phyloP scores from a whole-genome alignment of 1,140 invertebrate species.

The Pissodes strobi region DNA sequence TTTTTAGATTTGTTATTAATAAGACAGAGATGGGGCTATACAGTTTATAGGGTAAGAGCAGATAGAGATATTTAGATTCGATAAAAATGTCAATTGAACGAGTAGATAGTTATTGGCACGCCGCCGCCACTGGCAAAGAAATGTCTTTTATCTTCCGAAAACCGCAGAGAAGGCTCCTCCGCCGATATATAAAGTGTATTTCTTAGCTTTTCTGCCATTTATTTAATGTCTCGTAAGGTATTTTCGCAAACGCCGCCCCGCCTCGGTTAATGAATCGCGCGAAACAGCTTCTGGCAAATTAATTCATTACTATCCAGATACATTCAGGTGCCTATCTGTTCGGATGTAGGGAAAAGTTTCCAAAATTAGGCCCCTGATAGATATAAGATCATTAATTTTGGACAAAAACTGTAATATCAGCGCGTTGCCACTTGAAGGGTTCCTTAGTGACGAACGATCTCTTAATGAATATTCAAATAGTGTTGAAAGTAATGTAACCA shows the following conservation, averaged over 20 bases:
- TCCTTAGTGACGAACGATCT: too few relatives aligned
- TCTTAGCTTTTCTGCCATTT: constrained; percentile 35
- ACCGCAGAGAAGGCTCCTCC: constrained; percentile 24
- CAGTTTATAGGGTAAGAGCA: too few relatives aligned
- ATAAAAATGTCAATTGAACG: too few relatives aligned
- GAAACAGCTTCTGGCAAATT: constrained; percentile 26
- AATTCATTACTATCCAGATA: constrained; percentile 35
- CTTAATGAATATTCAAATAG: too few relatives aligned
- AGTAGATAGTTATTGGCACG: neutral
- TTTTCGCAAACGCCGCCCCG: constrained; percentile 26
- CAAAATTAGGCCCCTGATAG: constrained; percentile 19
- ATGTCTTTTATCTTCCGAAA: constrained; percentile 31
- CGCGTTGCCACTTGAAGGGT: too few relatives aligned
- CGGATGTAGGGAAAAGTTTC: constrained; percentile 6
- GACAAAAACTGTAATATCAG: constrained; percentile 23
- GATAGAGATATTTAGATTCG: too few relatives aligned
- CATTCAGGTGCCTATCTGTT: constrained; percentile 24
- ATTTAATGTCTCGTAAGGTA: constrained; percentile 36
- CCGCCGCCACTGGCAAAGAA: constrained; percentile 24
- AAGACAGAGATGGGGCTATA: too few relatives aligned
- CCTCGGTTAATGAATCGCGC: constrained; percentile 28
- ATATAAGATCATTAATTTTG: constrained; percentile 25
- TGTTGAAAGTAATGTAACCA: too few relatives aligned
- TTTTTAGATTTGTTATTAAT: too few relatives aligned
- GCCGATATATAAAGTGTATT: constrained; percentile 34